These are phyloP conservation scores for Drosophila ezoana DNA, from an alignment of 2,888 invertebrate genomes.

Conservation along the genomic window DNA sequence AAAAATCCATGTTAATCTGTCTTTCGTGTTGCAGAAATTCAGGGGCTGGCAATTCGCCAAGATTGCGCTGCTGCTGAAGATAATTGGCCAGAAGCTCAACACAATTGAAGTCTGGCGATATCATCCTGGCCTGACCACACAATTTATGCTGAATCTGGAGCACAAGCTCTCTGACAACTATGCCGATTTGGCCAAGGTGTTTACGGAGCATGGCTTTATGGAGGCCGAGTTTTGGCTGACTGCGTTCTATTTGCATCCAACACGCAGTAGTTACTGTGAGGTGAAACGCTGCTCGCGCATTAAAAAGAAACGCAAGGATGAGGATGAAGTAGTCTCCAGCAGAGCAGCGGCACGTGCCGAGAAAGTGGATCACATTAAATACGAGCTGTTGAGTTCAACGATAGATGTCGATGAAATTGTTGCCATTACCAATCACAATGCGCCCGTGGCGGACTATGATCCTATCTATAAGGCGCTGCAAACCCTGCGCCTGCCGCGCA, in stretches of 20 bases:
- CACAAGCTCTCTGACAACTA: constrained; percentile 75
- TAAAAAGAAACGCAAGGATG: constrained; percentile 66
- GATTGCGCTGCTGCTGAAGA: constrained; percentile 76
- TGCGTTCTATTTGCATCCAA: constrained; percentile 82
- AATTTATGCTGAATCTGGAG: constrained; percentile 81
- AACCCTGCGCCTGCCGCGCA: constrained; percentile 66
- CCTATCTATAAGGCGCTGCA: constrained; percentile 71
- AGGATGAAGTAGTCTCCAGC: constrained; percentile 36
- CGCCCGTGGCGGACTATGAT: constrained; percentile 74
- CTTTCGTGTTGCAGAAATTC: constrained; percentile 61
- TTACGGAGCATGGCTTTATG: constrained; percentile 76
- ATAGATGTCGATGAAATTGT: constrained; percentile 83
- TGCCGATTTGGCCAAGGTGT: constrained; percentile 79
- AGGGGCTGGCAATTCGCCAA: constrained; percentile 83
- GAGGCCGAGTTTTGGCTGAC: constrained; percentile 84
- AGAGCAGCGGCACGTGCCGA: constrained; percentile 18
- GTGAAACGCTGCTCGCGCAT: constrained; percentile 78
- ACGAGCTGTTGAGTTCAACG: constrained; percentile 82
- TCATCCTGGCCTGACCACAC: constrained; percentile 78
- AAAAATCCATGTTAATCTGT: not conserved
- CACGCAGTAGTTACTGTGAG: constrained; percentile 65
- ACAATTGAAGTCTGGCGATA: constrained; percentile 82
- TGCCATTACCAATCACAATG: constrained; percentile 74
- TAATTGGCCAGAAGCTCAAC: constrained; percentile 81
- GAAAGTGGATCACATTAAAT: constrained; percentile 56